phyloP scores from a whole-genome alignment of 2,797 vertebrate genomes.

The Brotula barbata region DNA sequence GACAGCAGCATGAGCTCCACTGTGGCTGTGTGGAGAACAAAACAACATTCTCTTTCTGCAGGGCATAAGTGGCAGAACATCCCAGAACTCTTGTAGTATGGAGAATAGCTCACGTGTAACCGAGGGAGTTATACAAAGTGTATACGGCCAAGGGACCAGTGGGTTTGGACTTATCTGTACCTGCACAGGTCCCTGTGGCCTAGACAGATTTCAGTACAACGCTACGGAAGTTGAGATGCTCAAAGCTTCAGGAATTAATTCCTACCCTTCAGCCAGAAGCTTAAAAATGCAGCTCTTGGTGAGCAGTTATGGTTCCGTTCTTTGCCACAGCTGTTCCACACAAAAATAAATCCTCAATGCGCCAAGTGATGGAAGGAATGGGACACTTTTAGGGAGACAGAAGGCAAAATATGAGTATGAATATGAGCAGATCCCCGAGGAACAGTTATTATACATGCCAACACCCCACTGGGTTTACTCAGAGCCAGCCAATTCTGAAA shows the following conservation, averaged over 20 bases:
- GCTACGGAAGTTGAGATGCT: slow-evolving; percentile 48
- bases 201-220: slow-evolving; percentile 46
- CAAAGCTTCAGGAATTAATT: slow-evolving; percentile 50
- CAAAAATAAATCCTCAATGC: slow-evolving; percentile 48
- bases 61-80: slow-evolving; percentile 32
- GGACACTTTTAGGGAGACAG: slow-evolving; percentile 44
- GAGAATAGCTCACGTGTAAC: slow-evolving; percentile 20
- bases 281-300: slow-evolving; percentile 36
- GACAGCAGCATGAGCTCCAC: slow-evolving; percentile 11
- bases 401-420: too few relatives aligned
- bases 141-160: slow-evolving; percentile 19
- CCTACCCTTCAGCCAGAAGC: slow-evolving; percentile 52
- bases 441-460: slow-evolving; percentile 48
- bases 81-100: slow-evolving; percentile 12
- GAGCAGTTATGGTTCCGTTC: slow-evolving; percentile 46
- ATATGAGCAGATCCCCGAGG: slow-evolving; percentile 45
- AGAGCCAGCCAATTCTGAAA: slow-evolving; percentile 49
- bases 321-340: slow-evolving; percentile 54
- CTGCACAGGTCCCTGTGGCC: slow-evolving; percentile 53
- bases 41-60: slow-evolving; percentile 23
- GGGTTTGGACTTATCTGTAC: slow-evolving; percentile 52
- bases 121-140: slow-evolving; percentile 10
- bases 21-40: slow-evolving; percentile 28
- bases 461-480: slow-evolving; percentile 43
- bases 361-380: slow-evolving; percentile 46